A percentile compares a stretch with the other conserved stretches of the same genome.
These are phyloP conservation scores for Epinotia brunnichana DNA, from an alignment of 2,888 invertebrate genomes.

Conservation along the genomic window DNA sequence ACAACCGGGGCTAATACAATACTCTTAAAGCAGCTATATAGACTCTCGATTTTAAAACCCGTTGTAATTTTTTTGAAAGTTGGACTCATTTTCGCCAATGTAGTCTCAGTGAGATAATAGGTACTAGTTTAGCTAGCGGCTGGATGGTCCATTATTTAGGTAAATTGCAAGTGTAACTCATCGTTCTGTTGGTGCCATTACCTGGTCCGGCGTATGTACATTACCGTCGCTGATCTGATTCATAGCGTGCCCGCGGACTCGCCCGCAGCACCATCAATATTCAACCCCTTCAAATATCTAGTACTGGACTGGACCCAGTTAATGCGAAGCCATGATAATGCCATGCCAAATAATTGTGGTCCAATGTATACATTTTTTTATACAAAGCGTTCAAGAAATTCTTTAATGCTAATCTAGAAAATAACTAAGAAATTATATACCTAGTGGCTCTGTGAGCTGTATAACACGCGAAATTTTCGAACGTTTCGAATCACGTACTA, in stretches of 20 bases:
- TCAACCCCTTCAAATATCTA: conserved; percentile 17
- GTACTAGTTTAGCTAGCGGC: conserved; percentile 39
- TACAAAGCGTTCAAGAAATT: too few species aligned
- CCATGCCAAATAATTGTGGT: not conserved
- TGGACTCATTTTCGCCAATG: conserved; percentile 39
- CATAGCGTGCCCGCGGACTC: conserved; percentile 45
- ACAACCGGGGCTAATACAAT: not conserved
- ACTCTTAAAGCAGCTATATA: not conserved
- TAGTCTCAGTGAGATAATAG: conserved; percentile 53
- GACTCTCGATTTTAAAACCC: not conserved
- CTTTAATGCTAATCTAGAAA: too few species aligned
- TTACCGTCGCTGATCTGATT: conserved; percentile 55
- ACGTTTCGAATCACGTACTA: too few species aligned
- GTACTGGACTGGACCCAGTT: too few species aligned
- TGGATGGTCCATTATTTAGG: conserved; percentile 65
- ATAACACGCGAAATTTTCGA: too few species aligned
- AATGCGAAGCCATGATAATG: not conserved
- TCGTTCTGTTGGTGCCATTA: conserved; percentile 53
- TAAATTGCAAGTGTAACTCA: conserved; percentile 63
- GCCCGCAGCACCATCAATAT: conserved; percentile 32
- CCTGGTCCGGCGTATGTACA: conserved; percentile 45
- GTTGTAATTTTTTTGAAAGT: conserved; percentile 8
- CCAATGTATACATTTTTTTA: too few species aligned
- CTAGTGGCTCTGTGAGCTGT: too few species aligned
- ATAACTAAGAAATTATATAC: too few species aligned